These are phyloP conservation scores for Ceyx melanurus DNA, from an alignment of 2,113 vertebrate genomes.

Conservation along the genomic window DNA sequence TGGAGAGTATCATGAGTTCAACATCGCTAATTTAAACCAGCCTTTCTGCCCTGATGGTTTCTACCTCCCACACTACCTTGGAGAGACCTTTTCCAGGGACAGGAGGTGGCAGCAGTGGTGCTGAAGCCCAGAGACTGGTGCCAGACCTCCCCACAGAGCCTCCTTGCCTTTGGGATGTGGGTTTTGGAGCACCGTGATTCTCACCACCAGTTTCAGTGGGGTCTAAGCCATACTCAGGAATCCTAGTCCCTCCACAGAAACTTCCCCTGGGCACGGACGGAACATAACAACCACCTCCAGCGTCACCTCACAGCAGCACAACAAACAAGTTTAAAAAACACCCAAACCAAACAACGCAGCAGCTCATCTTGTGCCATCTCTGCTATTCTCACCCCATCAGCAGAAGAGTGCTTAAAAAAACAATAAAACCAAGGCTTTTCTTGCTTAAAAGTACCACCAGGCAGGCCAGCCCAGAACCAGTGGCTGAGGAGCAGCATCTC, in stretches of 20 bases:
- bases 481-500: background rate
- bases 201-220: background rate
- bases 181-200: background rate
- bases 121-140: background rate
- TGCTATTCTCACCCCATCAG: background rate
- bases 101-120: accelerated
- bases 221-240: accelerated
- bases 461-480: background rate
- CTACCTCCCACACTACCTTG: accelerated
- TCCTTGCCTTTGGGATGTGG: background rate
- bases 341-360: background rate
- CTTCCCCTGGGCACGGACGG: background rate
- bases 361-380: background rate
- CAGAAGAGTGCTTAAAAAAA: background rate
- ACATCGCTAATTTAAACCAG: background rate
- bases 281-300: background rate
- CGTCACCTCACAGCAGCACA: background rate
- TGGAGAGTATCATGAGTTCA: background rate
- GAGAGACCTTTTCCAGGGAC: background rate
- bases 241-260: background rate
- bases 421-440: slow-evolving; percentile 12
- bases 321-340: background rate
- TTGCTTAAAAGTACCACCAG: background rate
- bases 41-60: background rate
- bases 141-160: background rate